Evolutionary conservation across 2,888 invertebrate species (phyloP).

Genomic region (Pristionchus japonicus): DNA sequence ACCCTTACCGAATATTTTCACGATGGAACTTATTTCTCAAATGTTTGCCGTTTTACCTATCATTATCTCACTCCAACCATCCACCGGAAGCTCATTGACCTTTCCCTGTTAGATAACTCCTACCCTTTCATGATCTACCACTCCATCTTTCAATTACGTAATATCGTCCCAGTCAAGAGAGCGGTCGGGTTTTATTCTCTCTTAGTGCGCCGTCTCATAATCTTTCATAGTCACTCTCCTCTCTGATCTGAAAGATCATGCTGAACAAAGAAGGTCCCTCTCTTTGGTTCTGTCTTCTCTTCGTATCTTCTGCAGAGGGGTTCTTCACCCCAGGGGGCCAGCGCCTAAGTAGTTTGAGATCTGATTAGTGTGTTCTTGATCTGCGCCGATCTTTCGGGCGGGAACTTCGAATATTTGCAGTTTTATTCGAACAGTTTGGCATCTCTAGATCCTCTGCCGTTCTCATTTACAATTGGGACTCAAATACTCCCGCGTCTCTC

Average conservation of each 20-base stretch:
- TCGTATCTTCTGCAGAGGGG: neutral
- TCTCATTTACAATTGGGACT: neutral
- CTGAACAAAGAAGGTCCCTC: neutral
- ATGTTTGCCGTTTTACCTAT: neutral
- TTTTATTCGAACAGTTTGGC: neutral
- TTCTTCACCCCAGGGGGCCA: neutral
- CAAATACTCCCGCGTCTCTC: neutral
- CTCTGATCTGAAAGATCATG: neutral
- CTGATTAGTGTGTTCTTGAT: neutral
- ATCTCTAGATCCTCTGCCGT: neutral
- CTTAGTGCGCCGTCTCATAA: neutral
- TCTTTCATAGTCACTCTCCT: neutral
- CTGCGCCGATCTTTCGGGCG: neutral
- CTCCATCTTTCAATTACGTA: neutral
- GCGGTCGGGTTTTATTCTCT: neutral
- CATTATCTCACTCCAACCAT: neutral
- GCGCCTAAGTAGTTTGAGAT: neutral
- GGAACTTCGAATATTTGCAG: neutral
- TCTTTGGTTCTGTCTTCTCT: neutral
- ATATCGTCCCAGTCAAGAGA: neutral
- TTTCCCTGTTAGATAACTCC: neutral
- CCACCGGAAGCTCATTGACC: slow-evolving; percentile 36
- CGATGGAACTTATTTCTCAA: neutral
- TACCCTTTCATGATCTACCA: neutral
- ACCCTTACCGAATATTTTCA: neutral